Conservation (phyloP, 2,888 invertebrate species). For the Brachypalpus laphriformis region DNA sequence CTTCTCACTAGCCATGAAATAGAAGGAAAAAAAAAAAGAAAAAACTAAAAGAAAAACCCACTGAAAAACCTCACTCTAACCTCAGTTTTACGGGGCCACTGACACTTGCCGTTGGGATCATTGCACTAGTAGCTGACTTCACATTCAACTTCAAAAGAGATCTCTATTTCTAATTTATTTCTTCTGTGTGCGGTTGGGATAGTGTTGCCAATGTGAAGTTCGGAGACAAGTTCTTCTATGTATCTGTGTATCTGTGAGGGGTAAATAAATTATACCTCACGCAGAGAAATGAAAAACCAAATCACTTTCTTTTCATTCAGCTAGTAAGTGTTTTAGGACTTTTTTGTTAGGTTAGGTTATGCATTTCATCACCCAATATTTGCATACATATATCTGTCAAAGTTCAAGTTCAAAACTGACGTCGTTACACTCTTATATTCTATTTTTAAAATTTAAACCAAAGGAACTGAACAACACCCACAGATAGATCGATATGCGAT, state of each 20-base stretch:
- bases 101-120: constrained; percentile 80
- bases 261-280: background rate
- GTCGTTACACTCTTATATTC: background rate
- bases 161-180: constrained; percentile 7
- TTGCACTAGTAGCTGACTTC: constrained; percentile 78
- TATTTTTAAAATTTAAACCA: constrained; percentile 12
- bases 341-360: constrained; percentile 25
- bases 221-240: constrained; percentile 30
- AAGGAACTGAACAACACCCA: constrained; percentile 1
- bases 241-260: background rate
- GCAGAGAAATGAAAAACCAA: constrained; percentile 6
- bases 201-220: constrained; percentile 46
- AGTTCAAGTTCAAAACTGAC: constrained; percentile 52
- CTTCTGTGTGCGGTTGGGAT: background rate
- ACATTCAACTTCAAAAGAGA: constrained; percentile 52
- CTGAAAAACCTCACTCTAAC: constrained; percentile 49
- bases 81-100: constrained; percentile 78
- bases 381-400: background rate
- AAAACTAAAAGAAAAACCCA: constrained; percentile 29
- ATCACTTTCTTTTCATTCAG: constrained; percentile 40
- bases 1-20: constrained; percentile 22
- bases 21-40: background rate
- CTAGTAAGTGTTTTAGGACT: background rate
- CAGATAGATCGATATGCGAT: constrained; percentile 11
- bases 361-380: background rate